Evolutionary conservation across 2,797 vertebrate species (phyloP).

Genomic region (Odontamblyopus lacepedii): DNA sequence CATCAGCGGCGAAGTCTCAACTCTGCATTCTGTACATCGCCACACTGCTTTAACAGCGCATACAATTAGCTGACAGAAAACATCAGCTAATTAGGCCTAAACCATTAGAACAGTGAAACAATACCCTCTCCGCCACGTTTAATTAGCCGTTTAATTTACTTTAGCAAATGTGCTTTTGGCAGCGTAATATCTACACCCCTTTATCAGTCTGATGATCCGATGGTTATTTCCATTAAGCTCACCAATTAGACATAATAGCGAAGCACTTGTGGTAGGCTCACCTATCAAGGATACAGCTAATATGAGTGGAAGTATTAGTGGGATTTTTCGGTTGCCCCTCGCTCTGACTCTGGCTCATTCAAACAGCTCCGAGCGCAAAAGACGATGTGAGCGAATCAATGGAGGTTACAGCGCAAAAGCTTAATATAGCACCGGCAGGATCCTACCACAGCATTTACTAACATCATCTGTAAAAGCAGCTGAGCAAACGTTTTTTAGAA

Average conservation of each 20-base stretch:
- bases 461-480: no score
- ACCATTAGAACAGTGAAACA: slow-evolving; percentile 15
- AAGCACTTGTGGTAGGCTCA: slow-evolving; percentile 16
- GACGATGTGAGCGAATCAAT: slow-evolving; percentile 11
- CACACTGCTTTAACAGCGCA: slow-evolving; percentile 8
- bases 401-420: slow-evolving; percentile 9
- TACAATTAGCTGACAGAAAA: slow-evolving; percentile 14
- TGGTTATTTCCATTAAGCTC: slow-evolving; percentile 19
- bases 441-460: no score
- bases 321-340: not conserved
- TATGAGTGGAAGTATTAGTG: slow-evolving; percentile 13
- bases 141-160: slow-evolving; percentile 37
- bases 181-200: slow-evolving; percentile 18
- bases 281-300: slow-evolving; percentile 14
- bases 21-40: not conserved
- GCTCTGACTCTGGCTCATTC: not conserved
- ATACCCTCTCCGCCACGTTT: slow-evolving; percentile 25
- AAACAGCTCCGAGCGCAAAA: slow-evolving; percentile 14
- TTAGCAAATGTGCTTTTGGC: slow-evolving; percentile 40
- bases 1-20: no score
- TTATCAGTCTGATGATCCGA: slow-evolving; percentile 47
- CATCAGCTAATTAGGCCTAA: slow-evolving; percentile 29
- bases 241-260: slow-evolving; percentile 34
- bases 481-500: no score
- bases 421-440: slow-evolving; percentile 8